Evolutionary conservation across 2,797 vertebrate species (phyloP), one percentile per base, ranked within the genome.

Genomic region (Ctenopoma multispine): DNA sequence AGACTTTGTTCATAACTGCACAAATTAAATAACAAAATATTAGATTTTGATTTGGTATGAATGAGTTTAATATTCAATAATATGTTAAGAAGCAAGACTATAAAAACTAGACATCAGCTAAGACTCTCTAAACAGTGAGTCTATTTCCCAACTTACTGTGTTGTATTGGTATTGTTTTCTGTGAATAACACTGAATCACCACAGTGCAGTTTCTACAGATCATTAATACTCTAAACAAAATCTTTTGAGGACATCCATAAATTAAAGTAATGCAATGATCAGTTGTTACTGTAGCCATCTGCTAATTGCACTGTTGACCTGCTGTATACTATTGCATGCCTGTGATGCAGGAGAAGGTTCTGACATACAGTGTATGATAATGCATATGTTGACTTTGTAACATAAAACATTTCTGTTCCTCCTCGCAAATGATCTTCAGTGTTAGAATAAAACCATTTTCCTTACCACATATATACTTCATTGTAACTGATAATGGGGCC

Each of bases 201-300:
- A 38, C n/a, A 4, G 46, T 49, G 24, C 21, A 23, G 17, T 43
- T 5, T 20, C 31, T 27, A 38, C 36, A 36, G n/a, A 41, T 53
- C 15, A 27, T 27, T 38, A 12, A 66, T 53, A 27, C 10, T 47
- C 29, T 47, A 49, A 36, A n/a, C 29, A 55, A 53, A 68, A 7
- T 38, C 53, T 10, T 48, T 71, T 50, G 8, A 31, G 38, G 41
- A 62, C 73, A 64, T 66, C 48, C 60, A 66, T 15, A 65, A 46
- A 69, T 65, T 54, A 68, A 20, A 57, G 50, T 36, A 51, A 56
- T 27, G 23, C 1, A 72, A 21, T 55, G 24, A n/a, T 43, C 36
- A 48, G 43, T 69, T 40, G 23, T 63, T 70, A 24, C 41, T 57
- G 34, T 53, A 36, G 40, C 29, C 17, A 36, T 34, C 36, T 58